Evolutionary conservation across 2,888 invertebrate species (phyloP), one percentile per base, ranked within the genome.

Genomic region (Orgyia antiqua): DNA sequence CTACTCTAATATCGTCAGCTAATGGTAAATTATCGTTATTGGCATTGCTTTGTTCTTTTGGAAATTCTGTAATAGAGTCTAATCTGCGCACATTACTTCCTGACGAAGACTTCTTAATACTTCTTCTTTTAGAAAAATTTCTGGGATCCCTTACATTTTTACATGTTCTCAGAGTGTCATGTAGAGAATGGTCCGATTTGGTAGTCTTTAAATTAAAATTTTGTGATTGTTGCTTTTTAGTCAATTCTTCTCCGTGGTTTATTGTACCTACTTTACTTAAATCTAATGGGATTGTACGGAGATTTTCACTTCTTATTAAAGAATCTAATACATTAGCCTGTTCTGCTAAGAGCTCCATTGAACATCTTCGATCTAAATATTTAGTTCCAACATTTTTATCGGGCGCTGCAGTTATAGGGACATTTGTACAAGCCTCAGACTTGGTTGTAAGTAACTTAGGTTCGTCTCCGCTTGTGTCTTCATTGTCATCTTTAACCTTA

Each of bases 401-500:
- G 12, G 29, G 36, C 10, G 48, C 31, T 11, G 36, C 26, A 15
- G 56, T 50, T 4, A 47, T 49, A 4, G 32, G 7, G 6, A 10
- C 33, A 13, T 51, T 44, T 37, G 51, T 31, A 29, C 29, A 59
- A 38, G 55, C 26, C 23, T 33, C 24, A 21, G 23, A 23, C 10
- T 18, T 29, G 2, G 19, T 18, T 28, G 24, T 27, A 29, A 44
- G 41, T 25, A 34, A 40, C 27, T 30, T 33, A 21, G 39, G 33
- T 28, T 44, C 29, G 8, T 13, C 36, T 39, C 43, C 49, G 4
- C 13, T 19, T 11, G 69, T 63, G 15, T 70, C 68, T 13, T 66
- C 65, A 51, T 87, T 71, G 56, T 88, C 84, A 55, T 92, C 89
- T 53, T 88, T 89, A 13, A 94, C 90, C 24, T 90, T 73, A 60